Conservation (phyloP, 2,888 invertebrate species). For the Macrosoma leucophasiata region DNA sequence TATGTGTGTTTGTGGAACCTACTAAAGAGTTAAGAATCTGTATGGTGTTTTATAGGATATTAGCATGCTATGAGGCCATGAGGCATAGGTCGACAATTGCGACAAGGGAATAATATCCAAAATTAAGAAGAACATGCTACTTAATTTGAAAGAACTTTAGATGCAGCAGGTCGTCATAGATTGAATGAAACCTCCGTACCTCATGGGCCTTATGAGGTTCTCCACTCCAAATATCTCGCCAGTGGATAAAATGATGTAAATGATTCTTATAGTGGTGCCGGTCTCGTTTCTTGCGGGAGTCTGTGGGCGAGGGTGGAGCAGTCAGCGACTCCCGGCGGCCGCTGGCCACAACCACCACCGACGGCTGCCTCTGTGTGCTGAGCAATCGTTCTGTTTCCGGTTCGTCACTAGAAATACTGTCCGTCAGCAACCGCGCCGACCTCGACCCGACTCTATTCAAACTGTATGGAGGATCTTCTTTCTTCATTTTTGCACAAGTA, state of each 20-base stretch:
- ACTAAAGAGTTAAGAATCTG: too few relatives aligned
- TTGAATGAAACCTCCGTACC: slow-evolving; percentile 47
- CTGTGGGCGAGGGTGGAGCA: slow-evolving; percentile 69
- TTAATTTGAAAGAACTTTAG: too few relatives aligned
- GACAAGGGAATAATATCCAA: too few relatives aligned
- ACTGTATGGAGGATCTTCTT: slow-evolving; percentile 46
- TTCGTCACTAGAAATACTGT: slow-evolving; percentile 65
- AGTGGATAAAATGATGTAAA: slow-evolving; percentile 64
- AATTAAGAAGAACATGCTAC: too few relatives aligned
- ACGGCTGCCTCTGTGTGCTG: slow-evolving; percentile 42
- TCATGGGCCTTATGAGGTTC: slow-evolving; percentile 63
- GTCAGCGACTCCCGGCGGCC: slow-evolving; percentile 60
- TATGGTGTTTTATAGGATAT: too few relatives aligned
- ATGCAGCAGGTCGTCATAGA: slow-evolving; percentile 3
- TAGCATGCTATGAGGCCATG: too few relatives aligned
- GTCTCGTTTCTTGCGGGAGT: slow-evolving; percentile 61
- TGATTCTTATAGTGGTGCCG: slow-evolving; percentile 60
- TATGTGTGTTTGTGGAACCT: too few relatives aligned
- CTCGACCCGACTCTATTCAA: slow-evolving; percentile 44
- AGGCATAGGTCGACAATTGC: too few relatives aligned
- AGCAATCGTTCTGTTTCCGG: slow-evolving; percentile 63
- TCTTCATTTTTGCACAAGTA: slow-evolving; percentile 50
- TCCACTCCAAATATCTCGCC: slow-evolving; percentile 68
- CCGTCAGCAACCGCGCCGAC: slow-evolving; percentile 51
- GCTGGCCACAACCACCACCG: slow-evolving; percentile 42